phyloP scores from a whole-genome alignment of 2,797 vertebrate genomes.

The Gorsachius magnificus region DNA sequence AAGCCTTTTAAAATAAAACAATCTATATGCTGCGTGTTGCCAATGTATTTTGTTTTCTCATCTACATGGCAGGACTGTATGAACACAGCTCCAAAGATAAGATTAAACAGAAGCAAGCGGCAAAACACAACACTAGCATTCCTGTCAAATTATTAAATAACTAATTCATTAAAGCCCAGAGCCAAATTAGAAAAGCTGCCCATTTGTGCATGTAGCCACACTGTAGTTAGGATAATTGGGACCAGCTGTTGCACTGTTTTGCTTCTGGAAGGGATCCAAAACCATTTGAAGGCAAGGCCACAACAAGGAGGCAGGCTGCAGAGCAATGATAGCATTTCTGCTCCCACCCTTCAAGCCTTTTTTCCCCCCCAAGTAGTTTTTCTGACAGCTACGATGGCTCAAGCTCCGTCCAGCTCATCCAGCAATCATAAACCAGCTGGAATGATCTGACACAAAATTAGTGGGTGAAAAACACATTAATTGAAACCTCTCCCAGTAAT shows the following conservation, averaged over 20 bases:
- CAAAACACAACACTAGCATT: conserved; percentile 66
- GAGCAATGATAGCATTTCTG: neutral
- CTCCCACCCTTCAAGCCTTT: conserved; percentile 27
- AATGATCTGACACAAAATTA: neutral
- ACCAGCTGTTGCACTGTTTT: conserved; percentile 84
- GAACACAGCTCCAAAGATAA: conserved; percentile 37
- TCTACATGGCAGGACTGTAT: conserved; percentile 5
- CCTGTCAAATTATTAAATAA: conserved; percentile 81
- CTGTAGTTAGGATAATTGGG: conserved; percentile 81
- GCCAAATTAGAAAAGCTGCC: conserved; percentile 72
- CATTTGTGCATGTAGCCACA: conserved; percentile 62
- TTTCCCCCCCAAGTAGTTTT: conserved; percentile 36
- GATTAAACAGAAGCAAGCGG: conserved; percentile 64
- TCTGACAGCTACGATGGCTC: conserved; percentile 58
- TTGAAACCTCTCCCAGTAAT: neutral
- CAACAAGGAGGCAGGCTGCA: conserved; percentile 53
- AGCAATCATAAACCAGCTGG: conserved; percentile 55
- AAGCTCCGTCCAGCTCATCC: conserved; percentile 38
- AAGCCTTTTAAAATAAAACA: neutral
- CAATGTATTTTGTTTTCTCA: neutral
- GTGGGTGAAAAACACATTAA: neutral
- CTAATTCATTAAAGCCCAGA: conserved; percentile 73
- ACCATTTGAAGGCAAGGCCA: conserved; percentile 67
- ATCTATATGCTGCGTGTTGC: neutral
- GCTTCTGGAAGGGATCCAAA: conserved; percentile 76